Conservation (phyloP, 1,140 invertebrate genomes). For the Drosophila sulfurigaster region DNA sequence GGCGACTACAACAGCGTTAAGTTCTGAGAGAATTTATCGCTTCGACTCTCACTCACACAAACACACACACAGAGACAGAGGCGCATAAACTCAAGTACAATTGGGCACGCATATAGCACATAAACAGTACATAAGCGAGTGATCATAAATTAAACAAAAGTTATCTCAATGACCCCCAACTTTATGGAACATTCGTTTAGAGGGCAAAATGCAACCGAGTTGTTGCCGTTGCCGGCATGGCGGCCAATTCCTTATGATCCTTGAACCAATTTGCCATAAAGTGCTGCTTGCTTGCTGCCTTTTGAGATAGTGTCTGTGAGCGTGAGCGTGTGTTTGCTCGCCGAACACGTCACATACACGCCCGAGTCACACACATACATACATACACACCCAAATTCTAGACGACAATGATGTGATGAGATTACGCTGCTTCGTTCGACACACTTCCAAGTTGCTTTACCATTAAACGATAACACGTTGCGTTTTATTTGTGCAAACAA, state of each 20-base stretch:
- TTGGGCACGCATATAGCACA: constrained; percentile 67
- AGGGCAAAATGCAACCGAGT: not conserved
- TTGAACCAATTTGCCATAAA: constrained; percentile 13
- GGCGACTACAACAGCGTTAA: constrained; percentile 44
- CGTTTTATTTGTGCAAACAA: constrained; percentile 48
- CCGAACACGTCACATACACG: constrained; percentile 80
- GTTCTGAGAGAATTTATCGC: constrained; percentile 70
- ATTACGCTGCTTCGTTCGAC: constrained; percentile 73
- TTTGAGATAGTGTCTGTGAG: constrained; percentile 1
- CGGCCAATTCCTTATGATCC: constrained; percentile 28
- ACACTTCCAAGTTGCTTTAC: constrained; percentile 51
- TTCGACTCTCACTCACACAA: constrained; percentile 46
- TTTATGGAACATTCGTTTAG: constrained; percentile 11
- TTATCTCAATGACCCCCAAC: constrained; percentile 65
- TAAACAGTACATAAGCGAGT: constrained; percentile 54
- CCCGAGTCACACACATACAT: constrained; percentile 49
- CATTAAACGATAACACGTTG: constrained; percentile 67
- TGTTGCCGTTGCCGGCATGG: constrained; percentile 20
- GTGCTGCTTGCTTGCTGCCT: not conserved
- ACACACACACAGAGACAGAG: constrained; percentile 25
- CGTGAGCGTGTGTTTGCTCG: constrained; percentile 50
- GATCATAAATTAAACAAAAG: constrained; percentile 77
- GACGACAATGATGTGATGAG: constrained; percentile 52
- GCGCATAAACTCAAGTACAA: constrained; percentile 60
- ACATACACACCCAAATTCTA: constrained; percentile 69